Conservation (phyloP, 1,140 invertebrate genomes). For the honey bee (Apis mellifera) region DNA sequence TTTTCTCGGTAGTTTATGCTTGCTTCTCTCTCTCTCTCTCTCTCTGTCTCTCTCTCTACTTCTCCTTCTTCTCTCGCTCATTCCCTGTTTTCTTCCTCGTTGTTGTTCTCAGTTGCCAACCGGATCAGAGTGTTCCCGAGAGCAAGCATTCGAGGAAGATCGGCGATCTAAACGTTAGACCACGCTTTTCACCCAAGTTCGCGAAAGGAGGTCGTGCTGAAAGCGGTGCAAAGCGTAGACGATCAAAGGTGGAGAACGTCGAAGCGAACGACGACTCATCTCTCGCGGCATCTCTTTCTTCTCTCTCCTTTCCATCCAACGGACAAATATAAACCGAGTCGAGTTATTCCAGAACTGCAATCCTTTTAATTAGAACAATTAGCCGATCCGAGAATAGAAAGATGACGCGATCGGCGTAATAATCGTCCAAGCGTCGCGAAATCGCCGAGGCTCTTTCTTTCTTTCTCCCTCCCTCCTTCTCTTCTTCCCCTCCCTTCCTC, state of each 20-base stretch:
- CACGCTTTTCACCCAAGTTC: constrained; percentile 6
- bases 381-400: constrained; percentile 73
- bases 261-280: not conserved
- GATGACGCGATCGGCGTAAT: constrained; percentile 52
- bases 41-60: not conserved
- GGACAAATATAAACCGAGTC: constrained; percentile 74
- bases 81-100: not conserved
- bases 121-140: constrained; percentile 34
- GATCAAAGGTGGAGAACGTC: not conserved
- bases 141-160: constrained; percentile 21
- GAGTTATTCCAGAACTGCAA: constrained; percentile 75
- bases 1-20: not conserved
- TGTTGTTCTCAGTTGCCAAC: constrained; percentile 34
- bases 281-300: not conserved
- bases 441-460: constrained; percentile 20
- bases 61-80: no score
- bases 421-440: constrained; percentile 12
- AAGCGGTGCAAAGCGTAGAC: not conserved
- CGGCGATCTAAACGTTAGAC: not conserved
- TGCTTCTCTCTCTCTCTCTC: not conserved
- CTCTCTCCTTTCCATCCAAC: constrained; percentile 9
- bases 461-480: no score
- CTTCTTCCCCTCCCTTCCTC: not conserved
- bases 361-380: constrained; percentile 80
- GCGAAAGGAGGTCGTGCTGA: constrained; percentile 28